These are phyloP conservation scores for Drosophila limbata DNA, from an alignment of 2,888 invertebrate species.

Conservation along the genomic window DNA sequence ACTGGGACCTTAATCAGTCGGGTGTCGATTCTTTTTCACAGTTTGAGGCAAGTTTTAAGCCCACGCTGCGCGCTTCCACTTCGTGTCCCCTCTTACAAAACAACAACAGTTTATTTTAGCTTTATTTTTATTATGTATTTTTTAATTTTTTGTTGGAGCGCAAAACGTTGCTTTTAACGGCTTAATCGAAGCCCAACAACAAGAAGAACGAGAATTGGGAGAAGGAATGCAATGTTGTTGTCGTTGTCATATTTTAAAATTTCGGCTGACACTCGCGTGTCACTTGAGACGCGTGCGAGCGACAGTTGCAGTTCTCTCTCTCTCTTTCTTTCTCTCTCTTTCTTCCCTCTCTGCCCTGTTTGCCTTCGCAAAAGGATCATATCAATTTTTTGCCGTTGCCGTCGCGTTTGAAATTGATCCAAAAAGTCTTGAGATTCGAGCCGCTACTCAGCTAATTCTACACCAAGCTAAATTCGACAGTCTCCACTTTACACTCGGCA, in stretches of 20 bases:
- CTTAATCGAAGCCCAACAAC: slow-evolving; percentile 54
- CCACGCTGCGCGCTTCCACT: slow-evolving; percentile 61
- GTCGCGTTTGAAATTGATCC: slow-evolving; percentile 76
- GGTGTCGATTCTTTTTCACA: slow-evolving; percentile 57
- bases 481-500: slow-evolving; percentile 2
- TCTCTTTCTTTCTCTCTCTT: neutral
- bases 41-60: slow-evolving; percentile 56
- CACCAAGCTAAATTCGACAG: neutral
- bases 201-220: slow-evolving; percentile 22
- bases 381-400: slow-evolving; percentile 20
- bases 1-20: slow-evolving; percentile 24
- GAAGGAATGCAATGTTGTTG: slow-evolving; percentile 29
- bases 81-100: slow-evolving; percentile 7
- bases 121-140: slow-evolving; percentile 28
- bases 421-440: slow-evolving; percentile 48
- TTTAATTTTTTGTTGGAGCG: slow-evolving; percentile 13
- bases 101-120: slow-evolving; percentile 32
- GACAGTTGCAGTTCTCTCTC: slow-evolving; percentile 61
- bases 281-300: slow-evolving; percentile 84
- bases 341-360: too few relatives aligned
- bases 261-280: slow-evolving; percentile 77
- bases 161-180: slow-evolving; percentile 55
- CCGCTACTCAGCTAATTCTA: slow-evolving; percentile 47
- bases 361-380: slow-evolving; percentile 17
- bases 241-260: slow-evolving; percentile 34